Evolutionary conservation across 2,888 invertebrate genomes (phyloP).

Genomic region (Apotomis turbidana): DNA sequence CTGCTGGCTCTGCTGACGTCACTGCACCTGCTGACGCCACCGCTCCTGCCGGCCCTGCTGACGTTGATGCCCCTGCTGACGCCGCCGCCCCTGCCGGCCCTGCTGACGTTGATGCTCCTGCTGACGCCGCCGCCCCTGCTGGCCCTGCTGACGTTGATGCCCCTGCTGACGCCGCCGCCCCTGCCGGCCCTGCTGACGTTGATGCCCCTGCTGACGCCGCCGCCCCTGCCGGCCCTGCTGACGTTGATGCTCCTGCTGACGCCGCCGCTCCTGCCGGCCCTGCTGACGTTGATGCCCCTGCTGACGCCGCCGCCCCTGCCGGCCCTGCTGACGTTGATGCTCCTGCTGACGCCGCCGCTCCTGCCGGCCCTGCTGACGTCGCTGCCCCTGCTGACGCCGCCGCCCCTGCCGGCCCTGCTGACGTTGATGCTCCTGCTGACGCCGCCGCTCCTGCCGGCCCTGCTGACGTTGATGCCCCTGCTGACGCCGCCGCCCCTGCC

Average conservation of each 20-base stretch:
- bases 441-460: too few species aligned
- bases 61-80: not conserved
- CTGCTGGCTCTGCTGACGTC: not conserved
- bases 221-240: too few species aligned
- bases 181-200: too few species aligned
- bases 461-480: too few species aligned
- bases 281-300: slow-evolving; percentile 11
- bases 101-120: not conserved
- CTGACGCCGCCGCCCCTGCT: slow-evolving; percentile 1
- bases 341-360: slow-evolving; percentile 3
- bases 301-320: too few species aligned
- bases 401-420: too few species aligned
- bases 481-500: too few species aligned
- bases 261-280: not conserved
- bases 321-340: too few species aligned
- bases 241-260: too few species aligned
- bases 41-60: not conserved
- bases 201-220: slow-evolving; percentile 6
- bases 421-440: too few species aligned
- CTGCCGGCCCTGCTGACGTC: too few species aligned
- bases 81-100: not conserved
- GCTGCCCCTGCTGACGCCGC: too few species aligned
- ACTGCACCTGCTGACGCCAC: slow-evolving; percentile 1
- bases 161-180: slow-evolving; percentile 12
- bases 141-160: slow-evolving; percentile 7